These are phyloP conservation scores for Poeciliopsis gracilis DNA, from an alignment of 2,797 vertebrate species.

Conservation along the genomic window DNA sequence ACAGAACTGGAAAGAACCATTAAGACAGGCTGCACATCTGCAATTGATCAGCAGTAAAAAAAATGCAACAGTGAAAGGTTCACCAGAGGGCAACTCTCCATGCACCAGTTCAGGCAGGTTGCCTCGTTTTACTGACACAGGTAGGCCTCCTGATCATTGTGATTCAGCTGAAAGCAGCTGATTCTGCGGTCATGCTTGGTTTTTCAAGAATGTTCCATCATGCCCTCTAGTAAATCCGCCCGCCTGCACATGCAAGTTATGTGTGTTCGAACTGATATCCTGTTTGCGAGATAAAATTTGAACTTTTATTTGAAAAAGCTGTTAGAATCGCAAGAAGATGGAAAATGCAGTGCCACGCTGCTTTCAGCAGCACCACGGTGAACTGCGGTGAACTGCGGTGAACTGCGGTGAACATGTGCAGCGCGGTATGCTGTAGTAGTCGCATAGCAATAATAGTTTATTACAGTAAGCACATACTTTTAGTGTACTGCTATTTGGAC, in stretches of 20 bases:
- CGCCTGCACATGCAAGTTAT: background rate
- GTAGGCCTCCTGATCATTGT: too few relatives aligned
- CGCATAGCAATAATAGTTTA: background rate
- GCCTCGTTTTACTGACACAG: background rate
- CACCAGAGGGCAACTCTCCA: background rate
- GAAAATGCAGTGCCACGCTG: background rate
- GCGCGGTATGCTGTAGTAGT: background rate
- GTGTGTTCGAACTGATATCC: background rate
- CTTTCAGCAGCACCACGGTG: background rate
- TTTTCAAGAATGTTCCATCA: background rate
- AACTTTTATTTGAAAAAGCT: background rate
- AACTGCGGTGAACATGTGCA: background rate
- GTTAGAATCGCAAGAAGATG: background rate
- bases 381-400: background rate
- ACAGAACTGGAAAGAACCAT: slow-evolving; percentile 5
- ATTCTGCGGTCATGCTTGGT: background rate
- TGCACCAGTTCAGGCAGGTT: background rate
- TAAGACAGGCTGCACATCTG: slow-evolving; percentile 13
- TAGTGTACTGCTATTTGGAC: slow-evolving; percentile 2
- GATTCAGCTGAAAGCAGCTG: background rate
- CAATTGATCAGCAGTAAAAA: background rate
- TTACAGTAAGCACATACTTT: background rate
- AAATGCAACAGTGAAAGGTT: slow-evolving; percentile 1
- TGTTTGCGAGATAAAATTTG: background rate
- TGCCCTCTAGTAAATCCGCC: background rate